Evolutionary conservation across 2,888 invertebrate genomes (phyloP).

Genomic region (Synanthedon andrenaeformis): DNA sequence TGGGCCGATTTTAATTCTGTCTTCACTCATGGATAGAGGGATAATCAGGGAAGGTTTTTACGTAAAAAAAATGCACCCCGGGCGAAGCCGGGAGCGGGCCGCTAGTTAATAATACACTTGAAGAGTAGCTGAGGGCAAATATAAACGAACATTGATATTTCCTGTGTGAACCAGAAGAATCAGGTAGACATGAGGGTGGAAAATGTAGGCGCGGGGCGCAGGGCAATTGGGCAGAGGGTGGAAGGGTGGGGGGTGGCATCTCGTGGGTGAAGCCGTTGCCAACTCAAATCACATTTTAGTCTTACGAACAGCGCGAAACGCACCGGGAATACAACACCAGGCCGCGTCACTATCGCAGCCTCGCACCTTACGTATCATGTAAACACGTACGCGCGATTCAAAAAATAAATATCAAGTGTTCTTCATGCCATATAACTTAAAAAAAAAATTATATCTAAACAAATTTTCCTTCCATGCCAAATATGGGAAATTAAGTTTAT

Average conservation of each 20-base stretch:
- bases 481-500: background rate
- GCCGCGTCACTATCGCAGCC: conserved; percentile 18
- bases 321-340: conserved; percentile 21
- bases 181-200: background rate
- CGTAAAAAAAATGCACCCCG: too few relatives aligned
- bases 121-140: too few relatives aligned
- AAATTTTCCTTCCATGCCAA: background rate
- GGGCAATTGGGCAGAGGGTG: conserved; percentile 33
- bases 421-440: background rate
- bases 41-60: too few relatives aligned
- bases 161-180: background rate
- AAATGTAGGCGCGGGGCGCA: conserved; percentile 23
- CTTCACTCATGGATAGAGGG: too few relatives aligned
- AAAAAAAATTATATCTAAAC: background rate
- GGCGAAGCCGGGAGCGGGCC: too few relatives aligned
- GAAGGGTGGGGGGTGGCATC: conserved; percentile 31
- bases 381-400: conserved; percentile 6
- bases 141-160: background rate
- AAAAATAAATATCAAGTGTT: background rate
- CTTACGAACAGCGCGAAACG: conserved; percentile 40
- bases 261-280: conserved; percentile 26
- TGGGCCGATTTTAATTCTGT: too few relatives aligned
- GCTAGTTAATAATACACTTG: too few relatives aligned
- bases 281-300: conserved; percentile 52
- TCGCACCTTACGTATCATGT: conserved; percentile 18